phyloP scores from a whole-genome alignment of 2,797 vertebrate genomes.

The Scarus forsteni region DNA sequence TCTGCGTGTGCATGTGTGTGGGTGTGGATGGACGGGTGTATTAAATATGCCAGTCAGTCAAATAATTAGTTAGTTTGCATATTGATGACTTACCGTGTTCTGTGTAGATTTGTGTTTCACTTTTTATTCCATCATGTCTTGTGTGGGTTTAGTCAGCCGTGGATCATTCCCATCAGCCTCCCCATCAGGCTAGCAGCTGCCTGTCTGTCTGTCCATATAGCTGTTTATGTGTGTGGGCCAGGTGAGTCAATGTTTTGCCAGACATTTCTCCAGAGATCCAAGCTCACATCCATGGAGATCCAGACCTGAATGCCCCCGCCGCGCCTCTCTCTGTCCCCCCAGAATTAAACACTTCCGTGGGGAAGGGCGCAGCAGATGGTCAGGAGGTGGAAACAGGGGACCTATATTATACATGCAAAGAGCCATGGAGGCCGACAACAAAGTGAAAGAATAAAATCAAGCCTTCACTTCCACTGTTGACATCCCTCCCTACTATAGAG shows the following conservation, averaged over 20 bases:
- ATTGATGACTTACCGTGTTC: slow-evolving; percentile 71
- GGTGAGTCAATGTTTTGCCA: slow-evolving; percentile 76
- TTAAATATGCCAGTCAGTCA: slow-evolving; percentile 73
- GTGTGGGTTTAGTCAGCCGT: slow-evolving; percentile 71
- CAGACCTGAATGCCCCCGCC: slow-evolving; percentile 42
- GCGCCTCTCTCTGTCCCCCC: slow-evolving; percentile 41
- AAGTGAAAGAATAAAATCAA: slow-evolving; percentile 42
- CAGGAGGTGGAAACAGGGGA: slow-evolving; percentile 42
- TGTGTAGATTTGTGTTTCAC: slow-evolving; percentile 56
- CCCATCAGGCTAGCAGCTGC: slow-evolving; percentile 78
- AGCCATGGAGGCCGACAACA: slow-evolving; percentile 43
- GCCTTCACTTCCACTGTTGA: slow-evolving; percentile 1
- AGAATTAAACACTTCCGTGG: slow-evolving; percentile 62
- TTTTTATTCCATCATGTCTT: slow-evolving; percentile 58
- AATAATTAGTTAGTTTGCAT: slow-evolving; percentile 82
- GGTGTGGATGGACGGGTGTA: slow-evolving; percentile 39
- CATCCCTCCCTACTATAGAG: neutral
- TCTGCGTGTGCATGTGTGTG: slow-evolving; percentile 19
- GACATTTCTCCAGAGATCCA: slow-evolving; percentile 72
- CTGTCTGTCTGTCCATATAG: slow-evolving; percentile 66
- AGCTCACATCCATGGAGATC: slow-evolving; percentile 68
- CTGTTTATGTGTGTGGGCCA: slow-evolving; percentile 51
- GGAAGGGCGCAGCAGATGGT: slow-evolving; percentile 75
- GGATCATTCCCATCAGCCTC: slow-evolving; percentile 69
- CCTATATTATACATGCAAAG: slow-evolving; percentile 42